Conservation (phyloP, 2,888 invertebrate genomes). For the Tachystola acroxantha region DNA sequence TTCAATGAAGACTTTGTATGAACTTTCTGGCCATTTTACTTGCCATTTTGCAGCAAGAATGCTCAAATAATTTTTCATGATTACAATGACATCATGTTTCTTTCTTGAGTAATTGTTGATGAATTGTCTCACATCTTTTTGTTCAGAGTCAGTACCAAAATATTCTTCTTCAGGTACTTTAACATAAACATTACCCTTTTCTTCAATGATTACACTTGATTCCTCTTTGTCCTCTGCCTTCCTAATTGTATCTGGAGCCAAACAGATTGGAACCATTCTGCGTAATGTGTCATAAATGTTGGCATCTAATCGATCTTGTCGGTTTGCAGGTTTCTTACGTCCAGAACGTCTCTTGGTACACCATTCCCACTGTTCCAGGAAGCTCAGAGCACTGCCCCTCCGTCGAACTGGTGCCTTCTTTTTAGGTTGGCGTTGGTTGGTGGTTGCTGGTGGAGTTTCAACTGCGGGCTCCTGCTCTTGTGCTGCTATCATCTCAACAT, state of each 20-base stretch:
- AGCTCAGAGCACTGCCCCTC: slow-evolving; percentile 84
- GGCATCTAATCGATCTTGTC: slow-evolving; percentile 78
- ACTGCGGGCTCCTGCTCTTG: slow-evolving; percentile 17
- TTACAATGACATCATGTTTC: slow-evolving; percentile 76
- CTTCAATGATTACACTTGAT: slow-evolving; percentile 42
- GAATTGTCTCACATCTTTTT: slow-evolving; percentile 80
- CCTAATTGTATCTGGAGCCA: slow-evolving; percentile 64
- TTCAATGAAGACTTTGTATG: slow-evolving; percentile 78
- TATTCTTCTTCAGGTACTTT: slow-evolving; percentile 60
- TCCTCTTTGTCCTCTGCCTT: slow-evolving; percentile 63
- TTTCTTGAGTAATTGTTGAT: slow-evolving; percentile 78
- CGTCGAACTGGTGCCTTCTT: slow-evolving; percentile 77
- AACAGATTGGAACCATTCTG: slow-evolving; percentile 80
- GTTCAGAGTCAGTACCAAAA: slow-evolving; percentile 82
- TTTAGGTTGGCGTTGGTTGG: too few relatives aligned
- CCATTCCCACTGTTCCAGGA: slow-evolving; percentile 88
- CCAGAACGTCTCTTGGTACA: slow-evolving; percentile 79
- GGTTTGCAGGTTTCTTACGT: slow-evolving; percentile 70
- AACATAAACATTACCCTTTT: slow-evolving; percentile 64
- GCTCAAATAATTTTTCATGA: slow-evolving; percentile 79
- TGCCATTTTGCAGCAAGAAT: slow-evolving; percentile 80
- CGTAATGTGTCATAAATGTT: slow-evolving; percentile 83
- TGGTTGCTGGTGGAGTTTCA: slow-evolving; percentile 30
- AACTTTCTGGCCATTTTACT: slow-evolving; percentile 80
- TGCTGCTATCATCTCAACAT: slow-evolving; percentile 35